phyloP scores from a whole-genome alignment of 1,140 invertebrate species.

The Contarinia nasturtii region DNA sequence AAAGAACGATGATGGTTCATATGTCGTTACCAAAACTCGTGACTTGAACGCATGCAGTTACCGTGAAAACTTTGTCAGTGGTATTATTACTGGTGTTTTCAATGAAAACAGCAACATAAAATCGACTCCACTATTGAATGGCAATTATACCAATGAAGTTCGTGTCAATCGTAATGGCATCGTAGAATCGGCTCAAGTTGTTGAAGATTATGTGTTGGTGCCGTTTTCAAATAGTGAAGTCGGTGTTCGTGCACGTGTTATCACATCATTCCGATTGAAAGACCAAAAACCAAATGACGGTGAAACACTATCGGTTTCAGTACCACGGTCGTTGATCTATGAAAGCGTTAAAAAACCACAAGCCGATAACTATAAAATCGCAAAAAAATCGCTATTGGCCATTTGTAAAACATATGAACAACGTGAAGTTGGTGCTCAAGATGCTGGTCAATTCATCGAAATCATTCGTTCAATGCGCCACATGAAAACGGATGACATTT shows the following conservation, averaged over 20 bases:
- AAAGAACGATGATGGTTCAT: constrained; percentile 31
- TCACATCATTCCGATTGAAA: constrained; percentile 39
- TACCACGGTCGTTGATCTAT: constrained; percentile 43
- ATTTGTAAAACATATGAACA: constrained; percentile 5
- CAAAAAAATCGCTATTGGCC: background rate
- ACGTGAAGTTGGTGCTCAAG: constrained; percentile 30
- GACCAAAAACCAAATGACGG: constrained; percentile 24
- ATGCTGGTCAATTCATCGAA: constrained; percentile 43
- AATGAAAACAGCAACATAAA: constrained; percentile 31
- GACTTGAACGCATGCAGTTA: constrained; percentile 55
- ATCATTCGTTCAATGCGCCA: constrained; percentile 41
- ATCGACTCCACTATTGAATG: constrained; percentile 34
- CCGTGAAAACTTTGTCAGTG: constrained; percentile 47
- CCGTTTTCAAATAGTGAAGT: constrained; percentile 44
- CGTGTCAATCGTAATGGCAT: constrained; percentile 42
- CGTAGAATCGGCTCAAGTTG: constrained; percentile 42
- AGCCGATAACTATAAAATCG: constrained; percentile 11
- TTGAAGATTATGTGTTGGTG: constrained; percentile 54
- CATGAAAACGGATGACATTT: constrained; percentile 45
- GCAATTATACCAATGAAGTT: constrained; percentile 41
- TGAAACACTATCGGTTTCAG: constrained; percentile 9
- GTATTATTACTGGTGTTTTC: constrained; percentile 36
- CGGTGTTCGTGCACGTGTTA: constrained; percentile 45
- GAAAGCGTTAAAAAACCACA: constrained; percentile 38
- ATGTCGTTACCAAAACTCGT: constrained; percentile 45